Evolutionary conservation across 2,113 vertebrate species (phyloP), one percentile per base, ranked within the genome.

Genomic region (Ciconia stormi): DNA sequence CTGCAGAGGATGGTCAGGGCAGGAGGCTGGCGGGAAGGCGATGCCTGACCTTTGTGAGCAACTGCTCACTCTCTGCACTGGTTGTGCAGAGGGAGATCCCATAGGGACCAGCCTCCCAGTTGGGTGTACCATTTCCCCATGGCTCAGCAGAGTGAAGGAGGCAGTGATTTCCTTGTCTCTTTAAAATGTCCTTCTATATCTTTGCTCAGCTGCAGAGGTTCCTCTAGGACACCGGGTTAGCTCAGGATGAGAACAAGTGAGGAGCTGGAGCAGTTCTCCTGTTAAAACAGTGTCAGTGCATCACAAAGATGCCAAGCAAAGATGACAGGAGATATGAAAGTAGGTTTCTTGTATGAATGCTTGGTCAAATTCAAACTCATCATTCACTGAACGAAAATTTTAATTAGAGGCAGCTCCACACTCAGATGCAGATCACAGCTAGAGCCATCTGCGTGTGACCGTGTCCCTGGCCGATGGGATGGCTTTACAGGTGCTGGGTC

Each of bases 321-420:
- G 65, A 85, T 40, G 89, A 93, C 89, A 82, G 59, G 63, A 89
- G 56, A 72, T 90, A 79, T 91, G 42, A 81, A 95, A 96, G 85
- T 88, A 86, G 29, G 67, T 80, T 97, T 94, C 71, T 92, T 85
- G 66, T 90, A 82, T 76, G 90, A 94, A 61, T 87, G 92, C 62
- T 90, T 94, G 95, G 82, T 91, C 92, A 85, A 90, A 89, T 73
- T 96, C 79, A 77, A 69, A 77, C 63, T 80, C 10, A 4, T 95
- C 40, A 52, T 52, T 91, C 62, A 44, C 15, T 40, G 66, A 80
- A 86, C 3, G 13, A 49, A 80, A 85, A 38, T 76, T 88, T 88
- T 88, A 81, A 29, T 90, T 79, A 65, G n/a, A 82, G 78, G 25
- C 52, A 85, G 10, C 56, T 88, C 52, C 12, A 9, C 0, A 2